Evolutionary conservation across 2,113 vertebrate genomes (phyloP), one percentile per base, ranked within the genome.

Genomic region (Passer domesticus): DNA sequence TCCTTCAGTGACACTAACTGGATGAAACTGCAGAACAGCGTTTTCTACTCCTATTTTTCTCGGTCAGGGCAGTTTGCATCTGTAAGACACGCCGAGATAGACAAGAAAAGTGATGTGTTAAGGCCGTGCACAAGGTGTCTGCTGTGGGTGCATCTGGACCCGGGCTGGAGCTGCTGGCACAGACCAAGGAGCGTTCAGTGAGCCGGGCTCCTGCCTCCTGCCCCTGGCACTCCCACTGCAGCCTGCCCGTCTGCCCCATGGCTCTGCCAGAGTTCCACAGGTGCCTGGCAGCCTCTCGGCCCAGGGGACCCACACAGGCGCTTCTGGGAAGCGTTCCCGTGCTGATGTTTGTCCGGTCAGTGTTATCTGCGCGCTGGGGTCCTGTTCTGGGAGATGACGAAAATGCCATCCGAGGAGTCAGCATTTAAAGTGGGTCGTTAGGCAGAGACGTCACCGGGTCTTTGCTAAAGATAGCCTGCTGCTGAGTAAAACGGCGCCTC

Each of bases 401-500:
- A 73, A 77, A 84, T 52, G 92, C 35, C 83, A 28, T 58, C 92
- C 27, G 11, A 68, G 60, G 39, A 96, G 94, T 97, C 97, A 97
- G 97, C 95, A 70, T 82, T 96, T 95, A 81, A 92, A 94, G 80
- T 76, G 94, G 80, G 95, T 92, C 31, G 30, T 69, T 75, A 8
- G 64, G 55, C 39, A 82, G 37, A 81, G 62, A 92, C 59, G 63
- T 90, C 93, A 89, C 43, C 64, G 69, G 53, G 62, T 24, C 85
- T 92, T 27, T 84, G 90, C 95, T 96, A 96, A 97, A 97, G 97
- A 97, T 95, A 96, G 94, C 73, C 79, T 6, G 50, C 60, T 30
- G 83, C 94, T 97, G 97, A 97, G 96, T 96, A 96, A 97, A 97
- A 97, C n/a, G 37, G 93, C 50, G 66, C 92, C 89, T 93, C 70